A percentile compares a stretch with the other conserved stretches of the same genome.
phyloP scores from a whole-genome alignment of 1,140 invertebrate genomes.

The Pachypeltis micranthus region DNA sequence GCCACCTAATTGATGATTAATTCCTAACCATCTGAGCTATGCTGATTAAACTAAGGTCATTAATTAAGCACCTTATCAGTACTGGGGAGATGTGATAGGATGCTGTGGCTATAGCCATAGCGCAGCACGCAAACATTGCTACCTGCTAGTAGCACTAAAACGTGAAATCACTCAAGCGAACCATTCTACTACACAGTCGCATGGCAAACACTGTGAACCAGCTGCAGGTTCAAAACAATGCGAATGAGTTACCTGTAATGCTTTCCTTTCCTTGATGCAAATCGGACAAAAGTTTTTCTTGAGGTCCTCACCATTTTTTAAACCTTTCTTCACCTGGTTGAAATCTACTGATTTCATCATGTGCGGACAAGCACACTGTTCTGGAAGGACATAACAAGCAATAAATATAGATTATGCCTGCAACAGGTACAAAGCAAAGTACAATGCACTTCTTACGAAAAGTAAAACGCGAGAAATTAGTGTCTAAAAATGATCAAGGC shows the following conservation, averaged over 20 bases:
- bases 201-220: too few species aligned
- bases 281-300: conserved; percentile 11
- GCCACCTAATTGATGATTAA: too few species aligned
- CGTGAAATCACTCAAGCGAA: too few species aligned
- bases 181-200: too few species aligned
- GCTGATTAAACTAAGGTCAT: too few species aligned
- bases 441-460: background rate
- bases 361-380: conserved; percentile 5
- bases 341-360: conserved; percentile 7
- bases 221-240: background rate
- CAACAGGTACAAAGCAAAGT: background rate
- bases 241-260: background rate
- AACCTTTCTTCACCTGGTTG: conserved; percentile 7
- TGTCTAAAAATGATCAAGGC: background rate
- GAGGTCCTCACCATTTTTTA: conserved; percentile 5
- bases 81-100: too few species aligned
- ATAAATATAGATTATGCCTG: background rate
- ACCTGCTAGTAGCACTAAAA: too few species aligned
- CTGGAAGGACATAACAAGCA: background rate
- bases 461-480: background rate
- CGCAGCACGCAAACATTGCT: too few species aligned
- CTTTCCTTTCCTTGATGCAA: conserved; percentile 6
- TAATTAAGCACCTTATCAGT: too few species aligned
- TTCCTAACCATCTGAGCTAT: too few species aligned
- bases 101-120: too few species aligned